These are phyloP conservation scores for Datnioides undecimradiatus DNA, from an alignment of 2,113 vertebrate genomes.

Conservation along the genomic window DNA sequence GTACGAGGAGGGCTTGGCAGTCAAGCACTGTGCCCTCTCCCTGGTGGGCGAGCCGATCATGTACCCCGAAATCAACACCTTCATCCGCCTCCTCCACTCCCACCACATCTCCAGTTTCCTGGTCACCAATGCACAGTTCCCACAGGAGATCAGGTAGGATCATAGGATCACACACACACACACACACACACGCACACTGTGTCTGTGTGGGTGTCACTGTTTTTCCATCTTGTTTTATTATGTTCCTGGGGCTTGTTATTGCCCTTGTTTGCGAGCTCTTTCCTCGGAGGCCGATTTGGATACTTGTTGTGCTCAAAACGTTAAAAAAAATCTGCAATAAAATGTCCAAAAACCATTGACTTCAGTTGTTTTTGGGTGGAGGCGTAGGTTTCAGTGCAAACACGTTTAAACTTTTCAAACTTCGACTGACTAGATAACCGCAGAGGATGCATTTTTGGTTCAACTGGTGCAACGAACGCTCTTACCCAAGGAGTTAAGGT, in stretches of 20 bases:
- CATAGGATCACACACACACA: not conserved
- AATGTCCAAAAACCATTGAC: not conserved
- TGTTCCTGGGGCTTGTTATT: not conserved
- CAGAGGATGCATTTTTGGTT: no score
- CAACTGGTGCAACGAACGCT: no score
- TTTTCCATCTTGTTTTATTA: constrained; percentile 11
- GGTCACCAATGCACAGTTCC: constrained; percentile 97
- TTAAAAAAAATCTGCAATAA: not conserved
- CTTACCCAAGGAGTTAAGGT: no score
- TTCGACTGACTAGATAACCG: no score
- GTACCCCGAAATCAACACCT: constrained; percentile 94
- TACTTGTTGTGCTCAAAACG: not conserved
- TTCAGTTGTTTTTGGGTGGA: not conserved
- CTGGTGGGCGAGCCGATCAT: constrained; percentile 97
- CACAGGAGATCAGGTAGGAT: constrained; percentile 91
- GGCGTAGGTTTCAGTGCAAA: not conserved
- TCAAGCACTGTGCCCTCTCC: constrained; percentile 93
- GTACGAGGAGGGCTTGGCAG: constrained; percentile 88
- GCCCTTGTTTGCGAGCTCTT: not conserved
- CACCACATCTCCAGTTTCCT: constrained; percentile 92
- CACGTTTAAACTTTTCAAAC: not conserved
- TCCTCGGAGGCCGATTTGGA: not conserved
- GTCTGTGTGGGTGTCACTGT: not conserved
- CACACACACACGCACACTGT: not conserved
- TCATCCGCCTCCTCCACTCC: constrained; percentile 90